phyloP scores from a whole-genome alignment of 2,113 vertebrate species.

The Apaloderma vittatum region DNA sequence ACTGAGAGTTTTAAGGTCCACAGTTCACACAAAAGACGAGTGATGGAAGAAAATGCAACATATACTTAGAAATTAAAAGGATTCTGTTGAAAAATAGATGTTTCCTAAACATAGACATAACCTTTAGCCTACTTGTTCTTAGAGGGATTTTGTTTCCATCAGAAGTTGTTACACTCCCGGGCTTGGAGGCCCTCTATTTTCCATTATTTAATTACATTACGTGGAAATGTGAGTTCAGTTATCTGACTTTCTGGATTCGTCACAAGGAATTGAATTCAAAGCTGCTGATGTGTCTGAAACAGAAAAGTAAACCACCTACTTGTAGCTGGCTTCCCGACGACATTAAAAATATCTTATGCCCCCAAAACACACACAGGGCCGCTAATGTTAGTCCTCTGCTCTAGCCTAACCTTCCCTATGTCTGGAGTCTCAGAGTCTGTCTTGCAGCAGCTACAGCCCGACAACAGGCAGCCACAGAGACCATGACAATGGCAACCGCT shows the following conservation, averaged over 20 bases:
- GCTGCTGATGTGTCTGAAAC: neutral
- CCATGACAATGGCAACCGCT: neutral
- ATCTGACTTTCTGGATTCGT: neutral
- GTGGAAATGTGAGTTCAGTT: neutral
- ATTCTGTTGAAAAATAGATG: neutral
- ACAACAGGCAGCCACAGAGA: neutral
- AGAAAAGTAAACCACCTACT: neutral
- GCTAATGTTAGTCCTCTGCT: neutral
- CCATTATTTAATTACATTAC: neutral
- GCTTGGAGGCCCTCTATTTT: neutral
- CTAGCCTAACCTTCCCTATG: neutral
- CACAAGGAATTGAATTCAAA: neutral
- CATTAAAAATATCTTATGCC: neutral
- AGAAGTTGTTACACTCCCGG: neutral
- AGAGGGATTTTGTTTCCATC: neutral
- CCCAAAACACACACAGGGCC: neutral
- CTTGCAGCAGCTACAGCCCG: conserved; percentile 9
- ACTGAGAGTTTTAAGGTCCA: neutral
- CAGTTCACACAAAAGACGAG: neutral
- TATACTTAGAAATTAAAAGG: neutral
- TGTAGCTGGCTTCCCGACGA: neutral
- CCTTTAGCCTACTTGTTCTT: neutral
- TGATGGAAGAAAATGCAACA: neutral
- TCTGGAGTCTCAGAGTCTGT: neutral
- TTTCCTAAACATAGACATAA: neutral